Evolutionary conservation across 2,888 invertebrate species (phyloP).

Genomic region (Dryococelus australis): DNA sequence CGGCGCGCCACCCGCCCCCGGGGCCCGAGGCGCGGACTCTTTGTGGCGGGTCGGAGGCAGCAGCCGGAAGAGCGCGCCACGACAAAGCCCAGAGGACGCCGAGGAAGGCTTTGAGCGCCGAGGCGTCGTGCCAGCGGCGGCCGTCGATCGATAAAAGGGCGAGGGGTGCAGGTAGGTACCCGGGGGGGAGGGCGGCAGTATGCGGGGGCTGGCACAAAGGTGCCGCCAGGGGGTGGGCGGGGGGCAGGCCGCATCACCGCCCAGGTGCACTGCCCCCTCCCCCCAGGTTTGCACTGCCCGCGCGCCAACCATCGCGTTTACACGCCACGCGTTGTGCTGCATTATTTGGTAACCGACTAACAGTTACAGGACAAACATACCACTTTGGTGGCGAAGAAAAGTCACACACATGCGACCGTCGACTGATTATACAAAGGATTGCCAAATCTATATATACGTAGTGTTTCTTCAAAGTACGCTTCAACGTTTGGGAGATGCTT

Average conservation of each 20-base stretch:
- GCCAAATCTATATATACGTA: too few species aligned
- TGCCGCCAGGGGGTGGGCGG: constrained; percentile 7
- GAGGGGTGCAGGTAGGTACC: constrained; percentile 23
- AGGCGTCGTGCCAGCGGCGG: constrained; percentile 38
- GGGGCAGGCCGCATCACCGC: neutral
- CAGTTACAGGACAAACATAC: too few species aligned
- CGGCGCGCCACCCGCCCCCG: constrained; percentile 21
- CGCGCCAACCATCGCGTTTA: neutral
- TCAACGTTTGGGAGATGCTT: too few species aligned
- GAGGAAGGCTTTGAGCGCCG: constrained; percentile 50
- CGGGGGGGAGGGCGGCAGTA: neutral
- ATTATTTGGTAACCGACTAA: too few species aligned
- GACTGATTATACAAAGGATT: too few species aligned
- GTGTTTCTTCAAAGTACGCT: too few species aligned
- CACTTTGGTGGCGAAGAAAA: too few species aligned
- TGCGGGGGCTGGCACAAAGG: constrained; percentile 28
- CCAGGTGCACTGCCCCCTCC: neutral
- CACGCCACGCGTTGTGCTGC: too few species aligned
- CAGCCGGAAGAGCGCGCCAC: constrained; percentile 51
- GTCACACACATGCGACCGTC: too few species aligned
- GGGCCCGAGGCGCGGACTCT: neutral
- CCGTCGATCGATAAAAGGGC: neutral
- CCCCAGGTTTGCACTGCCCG: neutral
- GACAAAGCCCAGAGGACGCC: constrained; percentile 49
- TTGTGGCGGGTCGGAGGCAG: neutral